phyloP scores from a whole-genome alignment of 2,797 vertebrate genomes.

The Sebastiscus tertius region DNA sequence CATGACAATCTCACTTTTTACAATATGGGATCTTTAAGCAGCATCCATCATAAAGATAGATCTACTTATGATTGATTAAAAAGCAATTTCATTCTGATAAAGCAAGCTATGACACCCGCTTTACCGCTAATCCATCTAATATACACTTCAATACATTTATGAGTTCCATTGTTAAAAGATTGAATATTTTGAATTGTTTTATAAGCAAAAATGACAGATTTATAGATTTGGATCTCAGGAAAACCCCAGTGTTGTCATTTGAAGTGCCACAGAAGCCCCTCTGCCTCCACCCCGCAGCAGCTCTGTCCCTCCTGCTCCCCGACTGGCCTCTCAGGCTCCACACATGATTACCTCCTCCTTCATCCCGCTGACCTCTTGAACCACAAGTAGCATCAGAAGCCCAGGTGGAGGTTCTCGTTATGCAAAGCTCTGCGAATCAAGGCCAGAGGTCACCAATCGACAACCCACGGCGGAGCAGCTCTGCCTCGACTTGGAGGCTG shows the following conservation, averaged over 20 bases:
- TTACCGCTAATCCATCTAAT: neutral
- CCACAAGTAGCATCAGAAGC: constrained; percentile 21
- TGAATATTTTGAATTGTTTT: neutral
- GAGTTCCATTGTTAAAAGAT: neutral
- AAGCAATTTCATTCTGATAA: neutral
- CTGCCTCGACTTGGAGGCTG: constrained; percentile 15
- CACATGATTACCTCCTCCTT: constrained; percentile 20
- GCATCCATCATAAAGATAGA: too few relatives aligned
- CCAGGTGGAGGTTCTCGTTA: constrained; percentile 41
- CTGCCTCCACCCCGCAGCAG: neutral
- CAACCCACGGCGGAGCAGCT: constrained; percentile 29
- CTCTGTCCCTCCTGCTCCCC: neutral
- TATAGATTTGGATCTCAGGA: neutral
- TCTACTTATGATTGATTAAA: too few relatives aligned
- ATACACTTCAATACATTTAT: too few relatives aligned
- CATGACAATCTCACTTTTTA: too few relatives aligned
- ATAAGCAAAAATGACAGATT: neutral
- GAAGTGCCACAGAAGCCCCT: neutral
- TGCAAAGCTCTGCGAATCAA: constrained; percentile 34
- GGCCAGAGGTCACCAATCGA: constrained; percentile 50
- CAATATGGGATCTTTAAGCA: too few relatives aligned
- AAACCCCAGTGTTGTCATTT: neutral
- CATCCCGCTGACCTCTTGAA: constrained; percentile 25
- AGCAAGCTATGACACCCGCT: neutral
- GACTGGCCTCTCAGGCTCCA: neutral